Conservation (phyloP, 2,113 vertebrate species). For the Panthera tigris region DNA sequence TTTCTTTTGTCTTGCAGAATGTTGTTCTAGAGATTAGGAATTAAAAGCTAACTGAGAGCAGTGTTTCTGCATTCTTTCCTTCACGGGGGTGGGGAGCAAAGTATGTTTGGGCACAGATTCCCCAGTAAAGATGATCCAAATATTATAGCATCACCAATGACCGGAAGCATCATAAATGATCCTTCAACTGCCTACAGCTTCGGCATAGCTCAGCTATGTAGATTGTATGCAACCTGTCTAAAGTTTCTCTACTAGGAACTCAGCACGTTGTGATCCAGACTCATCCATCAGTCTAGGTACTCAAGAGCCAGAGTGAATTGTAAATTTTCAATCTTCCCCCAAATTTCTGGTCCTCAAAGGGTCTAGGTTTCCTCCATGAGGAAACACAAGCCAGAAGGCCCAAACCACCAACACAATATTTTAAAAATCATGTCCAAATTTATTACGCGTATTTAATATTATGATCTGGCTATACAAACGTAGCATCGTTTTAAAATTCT, state of each 20-base stretch:
- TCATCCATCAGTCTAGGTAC: not conserved
- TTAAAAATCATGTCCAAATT: conserved; percentile 19
- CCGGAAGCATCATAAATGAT: not conserved
- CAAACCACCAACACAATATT: not conserved
- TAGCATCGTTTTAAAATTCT: not conserved
- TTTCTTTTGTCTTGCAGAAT: conserved; percentile 15
- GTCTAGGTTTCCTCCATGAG: not conserved
- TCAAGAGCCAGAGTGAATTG: not conserved
- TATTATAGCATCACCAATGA: not conserved
- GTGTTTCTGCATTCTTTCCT: not conserved
- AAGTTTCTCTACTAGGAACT: not conserved
- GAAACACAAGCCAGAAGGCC: not conserved
- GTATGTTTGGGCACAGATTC: not conserved
- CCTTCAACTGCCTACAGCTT: not conserved
- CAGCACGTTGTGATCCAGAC: not conserved
- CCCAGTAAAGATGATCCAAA: not conserved
- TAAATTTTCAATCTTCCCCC: not conserved
- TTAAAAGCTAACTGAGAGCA: conserved; percentile 5
- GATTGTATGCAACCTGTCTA: not conserved
- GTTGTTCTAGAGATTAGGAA: not conserved
- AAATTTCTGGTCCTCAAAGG: not conserved
- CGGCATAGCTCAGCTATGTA: not conserved
- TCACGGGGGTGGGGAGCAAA: not conserved
- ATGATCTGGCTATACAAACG: not conserved
- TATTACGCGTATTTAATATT: not conserved